A percentile compares a stretch with the other conserved stretches of the same genome.
phyloP scores from a whole-genome alignment of 2,888 invertebrate species.

The Cephus nigrinus region DNA sequence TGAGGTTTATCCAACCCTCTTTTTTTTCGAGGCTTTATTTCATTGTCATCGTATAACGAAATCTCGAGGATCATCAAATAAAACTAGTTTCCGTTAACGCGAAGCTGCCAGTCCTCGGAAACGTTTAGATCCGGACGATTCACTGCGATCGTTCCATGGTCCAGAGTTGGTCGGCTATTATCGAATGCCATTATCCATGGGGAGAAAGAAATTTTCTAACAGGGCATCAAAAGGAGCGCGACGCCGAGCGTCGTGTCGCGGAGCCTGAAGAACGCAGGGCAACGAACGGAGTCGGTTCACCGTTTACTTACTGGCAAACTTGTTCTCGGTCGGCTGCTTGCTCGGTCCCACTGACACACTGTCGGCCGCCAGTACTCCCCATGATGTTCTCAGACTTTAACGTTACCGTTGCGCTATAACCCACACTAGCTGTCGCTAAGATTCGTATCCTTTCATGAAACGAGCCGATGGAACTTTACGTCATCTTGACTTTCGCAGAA shows the following conservation, averaged over 20 bases:
- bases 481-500: neutral
- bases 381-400: neutral
- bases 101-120: neutral
- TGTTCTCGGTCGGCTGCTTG: constrained; percentile 3
- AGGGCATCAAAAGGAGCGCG: neutral
- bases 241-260: neutral
- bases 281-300: constrained; percentile 24
- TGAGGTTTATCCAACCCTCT: neutral
- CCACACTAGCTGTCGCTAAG: neutral
- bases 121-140: neutral
- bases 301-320: constrained; percentile 32
- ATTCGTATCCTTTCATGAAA: neutral
- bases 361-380: constrained; percentile 13
- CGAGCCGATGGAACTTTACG: neutral
- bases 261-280: constrained; percentile 21
- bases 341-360: constrained; percentile 51
- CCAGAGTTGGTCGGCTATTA: neutral
- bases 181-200: neutral
- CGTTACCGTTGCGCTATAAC: neutral
- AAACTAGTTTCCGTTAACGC: neutral
- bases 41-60: neutral
- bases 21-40: neutral
- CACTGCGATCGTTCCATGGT: neutral
- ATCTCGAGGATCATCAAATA: neutral
- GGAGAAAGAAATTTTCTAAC: neutral